A percentile compares a stretch with the other conserved stretches of the same genome.
phyloP scores from a whole-genome alignment of 2,797 vertebrate species.

The Oophaga sylvatica region DNA sequence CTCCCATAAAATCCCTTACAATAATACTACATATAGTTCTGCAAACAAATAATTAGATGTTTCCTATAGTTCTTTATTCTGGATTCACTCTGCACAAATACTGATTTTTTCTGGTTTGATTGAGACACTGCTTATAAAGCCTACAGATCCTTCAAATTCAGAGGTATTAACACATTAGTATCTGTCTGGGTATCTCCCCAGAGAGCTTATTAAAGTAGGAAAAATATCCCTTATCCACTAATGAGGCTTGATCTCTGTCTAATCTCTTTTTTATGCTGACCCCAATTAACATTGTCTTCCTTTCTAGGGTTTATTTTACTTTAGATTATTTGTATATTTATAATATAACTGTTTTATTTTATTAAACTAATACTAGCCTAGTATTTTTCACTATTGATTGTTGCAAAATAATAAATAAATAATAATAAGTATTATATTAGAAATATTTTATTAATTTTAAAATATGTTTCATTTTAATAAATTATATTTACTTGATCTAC shows the following conservation, averaged over 20 bases:
- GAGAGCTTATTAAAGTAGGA: conserved; percentile 59
- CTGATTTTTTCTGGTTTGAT: neutral
- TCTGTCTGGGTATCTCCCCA: conserved; percentile 58
- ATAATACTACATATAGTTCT: neutral
- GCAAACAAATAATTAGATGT: neutral
- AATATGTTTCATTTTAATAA: neutral
- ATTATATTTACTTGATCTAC: neutral
- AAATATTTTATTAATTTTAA: neutral
- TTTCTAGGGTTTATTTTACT: conserved; percentile 27
- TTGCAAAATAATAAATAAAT: conserved; percentile 2
- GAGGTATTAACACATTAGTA: conserved; percentile 61
- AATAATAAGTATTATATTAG: neutral
- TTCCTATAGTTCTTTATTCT: neutral
- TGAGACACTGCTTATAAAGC: conserved; percentile 42
- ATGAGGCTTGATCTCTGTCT: conserved; percentile 62
- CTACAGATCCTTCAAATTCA: conserved; percentile 49
- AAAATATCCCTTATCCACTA: conserved; percentile 61
- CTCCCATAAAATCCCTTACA: conserved; percentile 10
- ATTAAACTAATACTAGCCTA: neutral
- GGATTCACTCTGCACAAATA: neutral
- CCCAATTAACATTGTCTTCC: conserved; percentile 58
- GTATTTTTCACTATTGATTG: neutral
- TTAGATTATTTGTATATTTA: conserved; percentile 39
- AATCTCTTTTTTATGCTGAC: conserved; percentile 58
- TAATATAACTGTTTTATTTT: conserved; percentile 20